Evolutionary conservation across 2,888 invertebrate species (phyloP), one percentile per base, ranked within the genome.

Genomic region (Aleiodes leptofemur): DNA sequence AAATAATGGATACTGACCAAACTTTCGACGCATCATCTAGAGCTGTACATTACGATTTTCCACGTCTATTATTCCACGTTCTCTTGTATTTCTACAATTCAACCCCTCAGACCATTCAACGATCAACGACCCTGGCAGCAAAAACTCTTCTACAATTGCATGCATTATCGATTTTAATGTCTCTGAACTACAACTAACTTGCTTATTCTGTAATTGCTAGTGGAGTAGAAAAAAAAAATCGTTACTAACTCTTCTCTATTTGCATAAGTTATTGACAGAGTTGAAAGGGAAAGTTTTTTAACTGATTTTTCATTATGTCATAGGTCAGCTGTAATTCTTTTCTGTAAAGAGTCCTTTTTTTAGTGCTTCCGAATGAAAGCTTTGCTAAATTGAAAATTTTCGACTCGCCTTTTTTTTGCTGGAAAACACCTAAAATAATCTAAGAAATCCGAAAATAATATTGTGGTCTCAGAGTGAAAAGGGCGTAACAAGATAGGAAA

Each of bases 1-100:
- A 64, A 64, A 64, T 64, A 64, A 64, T 64, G 48, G 8, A 43
- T 48, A 64, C 64, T 64, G 43, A 48, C 43, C 64, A 64, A 64
- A 64, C 43, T 64, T 64, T 64, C 16, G 29, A 64, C 64, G 64
- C 64, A 64, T 48, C 48, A 48, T 64, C 64, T 34, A 48, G 14
- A 38, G 43, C 38, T 34, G n/a, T 34, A 34, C 59, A 59, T n/a
- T 59, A 23, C 48, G 43, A 48, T 64, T 64, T 43, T 64, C 14
- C 64, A 16, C 23, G 6, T 43, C 7, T 43, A 43, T 43, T 59
- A 29, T 29, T 16, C 56, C 23, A 1, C 23, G 31, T 34, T 34
- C 34, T 59, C 6, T 13, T 59, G 13, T 8, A 11, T 59, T 11
- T 1, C 23, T 31, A 38, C 38, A 31, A 61, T 43, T 16, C 14